Conservation (phyloP, 2,888 invertebrate genomes). For the Hirtodrosophila cameraria region DNA sequence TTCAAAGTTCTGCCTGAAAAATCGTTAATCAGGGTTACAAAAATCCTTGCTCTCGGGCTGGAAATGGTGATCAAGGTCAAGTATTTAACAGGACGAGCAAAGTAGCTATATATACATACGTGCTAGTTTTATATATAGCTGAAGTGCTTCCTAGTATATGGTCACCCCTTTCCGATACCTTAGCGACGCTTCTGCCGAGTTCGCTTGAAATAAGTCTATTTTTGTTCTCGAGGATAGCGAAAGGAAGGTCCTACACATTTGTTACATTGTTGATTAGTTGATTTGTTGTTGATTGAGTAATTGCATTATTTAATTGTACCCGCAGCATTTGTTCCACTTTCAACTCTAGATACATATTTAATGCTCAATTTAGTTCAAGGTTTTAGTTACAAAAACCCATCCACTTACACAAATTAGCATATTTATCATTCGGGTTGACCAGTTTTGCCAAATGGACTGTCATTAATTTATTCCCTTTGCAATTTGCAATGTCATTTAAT, state of each 20-base stretch:
- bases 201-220: too few relatives aligned
- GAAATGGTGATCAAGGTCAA: too few relatives aligned
- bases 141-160: too few relatives aligned
- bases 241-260: neutral
- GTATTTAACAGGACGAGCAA: too few relatives aligned
- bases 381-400: conserved; percentile 16
- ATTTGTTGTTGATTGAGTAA: conserved; percentile 29
- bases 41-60: too few relatives aligned
- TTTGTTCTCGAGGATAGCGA: neutral
- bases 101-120: too few relatives aligned
- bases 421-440: conserved; percentile 45
- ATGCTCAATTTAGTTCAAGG: conserved; percentile 25
- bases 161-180: too few relatives aligned
- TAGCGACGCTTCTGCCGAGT: too few relatives aligned
- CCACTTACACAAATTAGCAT: conserved; percentile 59
- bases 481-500: conserved; percentile 69
- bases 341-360: neutral
- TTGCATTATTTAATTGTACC: conserved; percentile 30
- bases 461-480: conserved; percentile 72
- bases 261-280: conserved; percentile 38
- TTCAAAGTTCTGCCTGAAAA: too few relatives aligned
- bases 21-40: too few relatives aligned
- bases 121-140: too few relatives aligned
- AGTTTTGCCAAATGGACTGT: conserved; percentile 57
- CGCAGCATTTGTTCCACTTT: conserved; percentile 16